phyloP scores from a whole-genome alignment of 2,888 invertebrate genomes.

The Caenorhabditis sinica region DNA sequence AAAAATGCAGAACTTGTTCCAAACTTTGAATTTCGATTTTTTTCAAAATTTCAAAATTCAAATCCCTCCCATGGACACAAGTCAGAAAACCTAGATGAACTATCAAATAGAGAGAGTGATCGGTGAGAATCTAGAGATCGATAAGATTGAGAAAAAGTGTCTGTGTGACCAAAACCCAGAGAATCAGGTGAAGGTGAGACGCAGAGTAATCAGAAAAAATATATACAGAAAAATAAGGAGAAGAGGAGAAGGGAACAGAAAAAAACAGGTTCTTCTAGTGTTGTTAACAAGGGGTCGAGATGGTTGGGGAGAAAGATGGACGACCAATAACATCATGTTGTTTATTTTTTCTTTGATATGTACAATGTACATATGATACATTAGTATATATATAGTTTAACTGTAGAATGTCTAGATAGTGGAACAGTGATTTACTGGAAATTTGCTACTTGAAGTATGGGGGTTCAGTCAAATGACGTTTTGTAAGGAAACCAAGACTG shows the following conservation, averaged over 20 bases:
- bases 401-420: neutral
- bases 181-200: constrained; percentile 22
- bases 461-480: too few species aligned
- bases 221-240: constrained; percentile 15
- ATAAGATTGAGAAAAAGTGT: constrained; percentile 1
- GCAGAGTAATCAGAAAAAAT: constrained; percentile 16
- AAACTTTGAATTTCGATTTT: neutral
- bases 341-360: neutral
- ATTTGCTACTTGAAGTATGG: too few species aligned
- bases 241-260: neutral
- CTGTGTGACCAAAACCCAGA: constrained; percentile 5
- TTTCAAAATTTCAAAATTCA: neutral
- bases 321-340: constrained; percentile 34
- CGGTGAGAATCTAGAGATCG: neutral
- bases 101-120: neutral
- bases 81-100: neutral
- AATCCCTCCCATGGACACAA: neutral
- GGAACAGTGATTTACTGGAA: neutral
- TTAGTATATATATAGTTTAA: neutral
- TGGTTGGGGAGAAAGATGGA: constrained; percentile 3
- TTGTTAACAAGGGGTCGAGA: neutral
- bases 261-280: constrained; percentile 41
- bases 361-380: neutral
- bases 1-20: too few species aligned
- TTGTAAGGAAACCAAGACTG: too few species aligned